Conservation (phyloP, 2,888 invertebrate species). For the Dermolepida albohirtum region DNA sequence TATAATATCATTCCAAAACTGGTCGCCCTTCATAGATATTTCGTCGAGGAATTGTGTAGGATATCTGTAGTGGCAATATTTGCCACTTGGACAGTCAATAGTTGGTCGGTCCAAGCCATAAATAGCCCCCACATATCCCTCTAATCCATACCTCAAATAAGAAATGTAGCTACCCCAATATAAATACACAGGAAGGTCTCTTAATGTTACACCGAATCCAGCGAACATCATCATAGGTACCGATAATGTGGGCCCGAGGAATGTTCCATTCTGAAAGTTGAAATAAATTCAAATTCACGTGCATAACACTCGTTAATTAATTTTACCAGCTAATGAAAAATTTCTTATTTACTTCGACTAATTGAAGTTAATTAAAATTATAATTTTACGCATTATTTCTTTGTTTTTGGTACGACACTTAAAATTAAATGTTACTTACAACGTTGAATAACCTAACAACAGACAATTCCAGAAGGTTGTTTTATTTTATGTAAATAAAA, state of each 20-base stretch:
- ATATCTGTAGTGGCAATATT: slow-evolving; percentile 87
- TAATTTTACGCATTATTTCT: too few species aligned
- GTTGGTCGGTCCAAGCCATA: slow-evolving; percentile 83
- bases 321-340: too few species aligned
- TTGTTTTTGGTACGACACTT: too few species aligned
- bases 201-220: slow-evolving; percentile 92
- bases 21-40: slow-evolving; percentile 83
- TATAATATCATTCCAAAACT: slow-evolving; percentile 85
- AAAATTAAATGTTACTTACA: too few species aligned
- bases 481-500: too few species aligned
- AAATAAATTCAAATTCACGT: too few species aligned
- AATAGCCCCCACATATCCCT: slow-evolving; percentile 85
- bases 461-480: too few species aligned
- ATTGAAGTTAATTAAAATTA: too few species aligned
- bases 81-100: slow-evolving; percentile 79
- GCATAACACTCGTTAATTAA: too few species aligned
- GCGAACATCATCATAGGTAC: slow-evolving; percentile 98
- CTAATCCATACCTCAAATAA: slow-evolving; percentile 90
- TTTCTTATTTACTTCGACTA: too few species aligned
- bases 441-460: too few species aligned
- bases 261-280: slow-evolving; percentile 86
- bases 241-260: slow-evolving; percentile 89
- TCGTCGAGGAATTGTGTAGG: slow-evolving; percentile 84
- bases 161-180: slow-evolving; percentile 94
- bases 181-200: slow-evolving; percentile 86